phyloP scores from a whole-genome alignment of 2,888 invertebrate species.

The Acholoe squamosa region DNA sequence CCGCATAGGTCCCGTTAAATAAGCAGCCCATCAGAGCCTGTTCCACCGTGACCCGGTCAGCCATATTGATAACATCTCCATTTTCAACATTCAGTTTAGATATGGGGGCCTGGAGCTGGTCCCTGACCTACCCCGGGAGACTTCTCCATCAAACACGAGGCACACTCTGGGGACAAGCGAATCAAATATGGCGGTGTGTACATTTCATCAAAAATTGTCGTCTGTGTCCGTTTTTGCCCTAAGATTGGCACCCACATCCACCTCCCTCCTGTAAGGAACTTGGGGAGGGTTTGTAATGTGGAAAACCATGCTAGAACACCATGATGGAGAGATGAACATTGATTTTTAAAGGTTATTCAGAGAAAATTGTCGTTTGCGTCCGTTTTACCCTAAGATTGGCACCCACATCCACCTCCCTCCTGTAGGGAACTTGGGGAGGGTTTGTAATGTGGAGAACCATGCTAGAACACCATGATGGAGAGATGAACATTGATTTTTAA shows the following conservation, averaged over 20 bases:
- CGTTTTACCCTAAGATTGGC: constrained; percentile 1
- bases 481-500: too few relatives aligned
- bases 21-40: not conserved
- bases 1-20: not conserved
- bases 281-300: not conserved
- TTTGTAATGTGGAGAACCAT: not conserved
- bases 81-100: constrained; percentile 33
- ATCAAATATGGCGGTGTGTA: not conserved
- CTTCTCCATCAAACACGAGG: not conserved
- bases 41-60: not conserved
- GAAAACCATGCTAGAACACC: not conserved
- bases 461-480: too few relatives aligned
- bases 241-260: not conserved
- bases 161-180: constrained; percentile 8
- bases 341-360: too few relatives aligned
- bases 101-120: not conserved
- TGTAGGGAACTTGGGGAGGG: not conserved
- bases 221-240: not conserved
- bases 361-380: constrained; percentile 19
- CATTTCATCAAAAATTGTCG: constrained; percentile 45
- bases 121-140: not conserved
- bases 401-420: not conserved
- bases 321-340: too few relatives aligned
- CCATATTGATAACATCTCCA: constrained; percentile 22
- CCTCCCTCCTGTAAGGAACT: not conserved